A percentile compares a stretch with the other conserved stretches of the same genome.
These are phyloP conservation scores for Tubiluchus corallicola DNA, from an alignment of 2,888 invertebrate species.

Conservation along the genomic window DNA sequence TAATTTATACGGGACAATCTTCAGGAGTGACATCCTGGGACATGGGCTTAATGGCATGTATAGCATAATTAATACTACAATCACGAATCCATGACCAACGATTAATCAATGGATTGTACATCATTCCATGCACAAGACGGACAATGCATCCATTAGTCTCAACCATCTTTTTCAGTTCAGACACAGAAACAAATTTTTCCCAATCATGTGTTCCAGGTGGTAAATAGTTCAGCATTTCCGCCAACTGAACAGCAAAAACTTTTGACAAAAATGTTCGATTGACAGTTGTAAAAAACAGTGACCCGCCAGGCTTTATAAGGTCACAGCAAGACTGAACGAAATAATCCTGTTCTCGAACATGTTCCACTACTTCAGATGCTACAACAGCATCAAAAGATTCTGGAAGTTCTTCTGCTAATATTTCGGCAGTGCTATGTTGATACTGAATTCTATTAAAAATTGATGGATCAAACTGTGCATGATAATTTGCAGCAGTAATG, in stretches of 20 bases:
- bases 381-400: slow-evolving; percentile 59
- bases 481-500: slow-evolving; percentile 46
- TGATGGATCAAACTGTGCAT: slow-evolving; percentile 30
- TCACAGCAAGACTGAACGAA: slow-evolving; percentile 48
- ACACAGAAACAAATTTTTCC: slow-evolving; percentile 65
- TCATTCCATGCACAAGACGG: slow-evolving; percentile 48
- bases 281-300: slow-evolving; percentile 38
- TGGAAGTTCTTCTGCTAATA: slow-evolving; percentile 33
- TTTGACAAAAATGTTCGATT: slow-evolving; percentile 43
- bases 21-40: too few relatives aligned
- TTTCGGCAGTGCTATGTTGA: slow-evolving; percentile 36
- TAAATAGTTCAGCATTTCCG: slow-evolving; percentile 51
- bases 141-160: slow-evolving; percentile 20
- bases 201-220: slow-evolving; percentile 78
- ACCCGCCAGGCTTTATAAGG: slow-evolving; percentile 33
- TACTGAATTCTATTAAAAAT: slow-evolving; percentile 24
- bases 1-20: too few relatives aligned
- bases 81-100: slow-evolving; percentile 53
- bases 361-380: slow-evolving; percentile 75
- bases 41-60: slow-evolving; percentile 65
- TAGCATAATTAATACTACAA: slow-evolving; percentile 50
- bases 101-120: slow-evolving; percentile 50
- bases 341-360: slow-evolving; percentile 48
- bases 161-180: slow-evolving; percentile 47
- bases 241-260: slow-evolving; percentile 46